Percentiles rank a stretch among this genome's conserved stretches.
Evolutionary conservation across 2,888 invertebrate species (phyloP).

Genomic region (Mesorhabditis sp.): DNA sequence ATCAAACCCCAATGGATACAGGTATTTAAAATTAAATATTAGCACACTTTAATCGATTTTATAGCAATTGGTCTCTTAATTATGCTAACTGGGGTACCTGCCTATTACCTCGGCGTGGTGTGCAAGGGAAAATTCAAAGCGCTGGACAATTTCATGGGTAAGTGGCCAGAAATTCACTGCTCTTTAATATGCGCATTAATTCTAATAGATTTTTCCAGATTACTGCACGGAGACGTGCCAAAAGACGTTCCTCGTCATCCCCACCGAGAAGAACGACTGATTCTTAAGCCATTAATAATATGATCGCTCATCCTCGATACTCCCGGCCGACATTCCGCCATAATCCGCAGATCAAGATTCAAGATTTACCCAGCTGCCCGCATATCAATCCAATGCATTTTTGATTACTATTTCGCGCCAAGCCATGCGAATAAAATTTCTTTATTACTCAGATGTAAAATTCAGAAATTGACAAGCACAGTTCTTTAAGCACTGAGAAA

Average conservation of each 20-base stretch:
- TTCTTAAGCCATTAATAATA: neutral
- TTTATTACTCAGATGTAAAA: no score
- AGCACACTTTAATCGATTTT: constrained; percentile 5
- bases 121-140: constrained; percentile 48
- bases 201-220: constrained; percentile 22
- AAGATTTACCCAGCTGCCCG: no score
- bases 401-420: no score
- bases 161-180: neutral
- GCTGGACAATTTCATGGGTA: constrained; percentile 30
- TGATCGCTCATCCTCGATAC: neutral
- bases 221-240: constrained; percentile 38
- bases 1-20: constrained; percentile 73
- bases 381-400: no score
- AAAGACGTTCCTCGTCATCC: constrained; percentile 51
- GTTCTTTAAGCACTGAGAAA: no score
- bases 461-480: no score
- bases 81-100: constrained; percentile 56
- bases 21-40: constrained; percentile 44
- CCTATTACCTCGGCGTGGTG: constrained; percentile 54
- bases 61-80: constrained; percentile 55
- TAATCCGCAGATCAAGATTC: neutral
- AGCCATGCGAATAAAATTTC: no score
- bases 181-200: neutral
- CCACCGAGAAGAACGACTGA: constrained; percentile 40
- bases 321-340: constrained; percentile 1